Evolutionary conservation across 2,113 vertebrate species (phyloP), one percentile per base, ranked within the genome.

Genomic region (Gopherus evgoodei): DNA sequence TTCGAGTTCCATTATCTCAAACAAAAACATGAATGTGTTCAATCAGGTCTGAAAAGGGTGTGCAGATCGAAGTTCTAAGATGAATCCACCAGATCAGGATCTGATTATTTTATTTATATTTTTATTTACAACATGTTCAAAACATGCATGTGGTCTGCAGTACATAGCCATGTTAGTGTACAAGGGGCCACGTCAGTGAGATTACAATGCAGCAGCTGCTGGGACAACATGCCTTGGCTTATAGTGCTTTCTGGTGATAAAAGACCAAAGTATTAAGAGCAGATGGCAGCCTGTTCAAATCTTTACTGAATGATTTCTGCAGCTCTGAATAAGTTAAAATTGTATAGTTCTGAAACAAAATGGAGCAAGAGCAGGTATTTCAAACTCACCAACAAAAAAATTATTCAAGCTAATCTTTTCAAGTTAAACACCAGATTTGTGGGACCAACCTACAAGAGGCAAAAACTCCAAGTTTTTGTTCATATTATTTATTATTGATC

Each of bases 131-230:
- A 80, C 83, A 92, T 14, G 81, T 81, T 1, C 49, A n/a, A 29
- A 38, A 2, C 3, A 8, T n/a, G 69, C 5, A 3, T 1, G 65
- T 11, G 81, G 81, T 83, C 65, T 88, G 86, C 90, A 91, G 69
- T 50, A 14, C 50, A 86, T 93, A 94, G 91, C 92, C 83, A 49
- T 91, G 81, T 84, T 62, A 24, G 50, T 84, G 91, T 25, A 49
- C 94, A 65, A 6, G 87, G 72, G 31, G 31, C 62, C 44, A 59
- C 38, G 69, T 86, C 90, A 88, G 93, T 2, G 90, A 75, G 91
- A 86, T 56, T 31, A 53, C 1, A 54, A 16, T 1, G 31, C 91
- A 11, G 94, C 97, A 97, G 97, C 98, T 98, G 97, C 96, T 96
- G 91, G 19, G 88, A 94, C 95, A 93, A 87, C 95, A 92, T 79